Conservation (phyloP, 2,888 invertebrate species). For the Tanaodytes sp. region DNA sequence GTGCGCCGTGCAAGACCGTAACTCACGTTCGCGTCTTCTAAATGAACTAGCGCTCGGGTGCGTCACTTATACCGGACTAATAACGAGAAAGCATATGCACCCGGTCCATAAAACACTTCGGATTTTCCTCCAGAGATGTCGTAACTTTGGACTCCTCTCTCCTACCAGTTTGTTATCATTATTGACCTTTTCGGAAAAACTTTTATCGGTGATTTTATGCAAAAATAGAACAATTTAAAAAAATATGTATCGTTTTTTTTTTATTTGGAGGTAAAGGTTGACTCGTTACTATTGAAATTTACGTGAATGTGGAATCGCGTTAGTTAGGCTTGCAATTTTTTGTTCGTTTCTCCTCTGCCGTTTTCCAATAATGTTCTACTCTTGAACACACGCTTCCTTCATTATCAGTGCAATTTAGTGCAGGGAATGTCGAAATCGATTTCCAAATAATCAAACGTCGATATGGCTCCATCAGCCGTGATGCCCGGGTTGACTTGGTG, state of each 20-base stretch:
- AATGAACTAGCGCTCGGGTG: slow-evolving; percentile 60
- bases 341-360: too few species aligned
- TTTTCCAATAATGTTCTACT: too few species aligned
- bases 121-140: slow-evolving; percentile 46
- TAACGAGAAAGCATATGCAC: slow-evolving; percentile 59
- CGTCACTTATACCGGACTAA: slow-evolving; percentile 63
- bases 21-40: slow-evolving; percentile 62
- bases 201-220: too few species aligned
- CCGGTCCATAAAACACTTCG: slow-evolving; percentile 37
- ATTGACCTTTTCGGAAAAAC: background rate
- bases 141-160: slow-evolving; percentile 23
- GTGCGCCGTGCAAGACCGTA: slow-evolving; percentile 54
- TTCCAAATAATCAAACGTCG: slow-evolving; percentile 54
- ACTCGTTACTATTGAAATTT: too few species aligned
- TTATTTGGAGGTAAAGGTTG: too few species aligned
- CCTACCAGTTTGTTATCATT: slow-evolving; percentile 2
- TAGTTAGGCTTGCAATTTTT: too few species aligned
- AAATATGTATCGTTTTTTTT: too few species aligned
- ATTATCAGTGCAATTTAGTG: slow-evolving; percentile 48
- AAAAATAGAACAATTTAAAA: too few species aligned
- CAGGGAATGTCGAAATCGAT: slow-evolving; percentile 53
- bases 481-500: slow-evolving; percentile 43
- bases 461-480: slow-evolving; percentile 46
- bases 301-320: too few species aligned
- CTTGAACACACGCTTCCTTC: slow-evolving; percentile 27